Percentiles rank a stretch among this genome's conserved stretches.
Conservation (phyloP, 2,888 invertebrate genomes). For the Nomada ferruginata region DNA sequence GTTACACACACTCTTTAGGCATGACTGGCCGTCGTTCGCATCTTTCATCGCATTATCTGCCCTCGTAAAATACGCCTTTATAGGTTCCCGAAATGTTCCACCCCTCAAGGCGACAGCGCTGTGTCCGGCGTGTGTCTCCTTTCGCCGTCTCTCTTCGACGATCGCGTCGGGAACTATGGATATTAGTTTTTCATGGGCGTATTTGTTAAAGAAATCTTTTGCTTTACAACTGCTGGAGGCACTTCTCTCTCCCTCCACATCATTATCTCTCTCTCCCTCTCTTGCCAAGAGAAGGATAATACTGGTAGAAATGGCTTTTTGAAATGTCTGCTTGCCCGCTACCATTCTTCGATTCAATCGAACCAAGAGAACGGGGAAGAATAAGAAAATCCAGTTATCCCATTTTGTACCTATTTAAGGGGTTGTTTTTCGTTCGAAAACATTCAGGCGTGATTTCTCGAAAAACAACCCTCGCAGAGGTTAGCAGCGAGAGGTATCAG, state of each 20-base stretch:
- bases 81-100: conserved; percentile 72
- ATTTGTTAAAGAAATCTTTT: conserved; percentile 43
- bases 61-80: conserved; percentile 83
- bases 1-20: conserved; percentile 81
- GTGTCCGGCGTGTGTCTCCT: conserved; percentile 26
- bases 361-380: not conserved
- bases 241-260: not conserved
- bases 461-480: conserved; percentile 3
- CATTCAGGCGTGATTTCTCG: not conserved
- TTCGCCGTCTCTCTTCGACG: not conserved
- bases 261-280: no score
- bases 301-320: not conserved
- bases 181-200: conserved; percentile 56
- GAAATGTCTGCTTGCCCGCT: conserved; percentile 3
- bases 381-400: not conserved
- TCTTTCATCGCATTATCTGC: conserved; percentile 83
- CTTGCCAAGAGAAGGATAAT: conserved; percentile 5
- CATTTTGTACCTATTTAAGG: not conserved
- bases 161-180: conserved; percentile 42
- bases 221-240: conserved; percentile 24
- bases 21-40: conserved; percentile 82
- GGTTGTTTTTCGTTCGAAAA: not conserved
- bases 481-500: conserved; percentile 32
- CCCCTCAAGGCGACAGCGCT: conserved; percentile 1
- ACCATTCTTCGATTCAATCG: not conserved